Percentiles rank a stretch among this genome's conserved stretches.
Conservation (phyloP, 2,888 invertebrate genomes). For the Buathra laborator region DNA sequence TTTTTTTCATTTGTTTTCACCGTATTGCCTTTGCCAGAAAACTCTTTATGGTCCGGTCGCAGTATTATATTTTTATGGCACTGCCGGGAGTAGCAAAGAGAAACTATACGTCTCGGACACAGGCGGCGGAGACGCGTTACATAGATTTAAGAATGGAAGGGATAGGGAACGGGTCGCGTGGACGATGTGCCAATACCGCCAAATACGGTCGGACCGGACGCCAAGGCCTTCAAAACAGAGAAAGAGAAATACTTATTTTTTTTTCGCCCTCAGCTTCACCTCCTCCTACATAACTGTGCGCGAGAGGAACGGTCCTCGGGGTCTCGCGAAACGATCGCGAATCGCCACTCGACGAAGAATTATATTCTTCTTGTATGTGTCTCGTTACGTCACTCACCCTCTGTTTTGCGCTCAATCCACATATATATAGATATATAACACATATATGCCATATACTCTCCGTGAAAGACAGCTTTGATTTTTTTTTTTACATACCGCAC, state of each 20-base stretch:
- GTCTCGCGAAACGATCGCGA: conserved; percentile 24
- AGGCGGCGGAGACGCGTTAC: not conserved
- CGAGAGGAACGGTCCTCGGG: conserved; percentile 20
- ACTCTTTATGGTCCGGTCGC: not conserved
- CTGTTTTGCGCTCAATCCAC: not conserved
- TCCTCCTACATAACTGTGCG: conserved; percentile 35
- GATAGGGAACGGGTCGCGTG: conserved; percentile 55
- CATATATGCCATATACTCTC: not conserved
- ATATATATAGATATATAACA: not conserved
- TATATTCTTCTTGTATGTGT: conserved; percentile 41
- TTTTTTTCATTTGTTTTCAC: not conserved
- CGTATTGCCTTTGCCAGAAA: conserved; percentile 1
- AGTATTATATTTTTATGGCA: conserved; percentile 2
- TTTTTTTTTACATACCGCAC: not conserved
- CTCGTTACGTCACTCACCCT: conserved; percentile 56
- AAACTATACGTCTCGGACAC: conserved; percentile 30
- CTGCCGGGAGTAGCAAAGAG: not conserved
- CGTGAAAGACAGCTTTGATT: not conserved
- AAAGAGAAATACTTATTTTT: conserved; percentile 63
- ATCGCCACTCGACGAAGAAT: conserved; percentile 48
- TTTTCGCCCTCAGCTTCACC: not conserved
- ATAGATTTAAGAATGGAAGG: conserved; percentile 42
- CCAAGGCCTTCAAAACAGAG: conserved; percentile 68
- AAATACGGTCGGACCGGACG: conserved; percentile 66
- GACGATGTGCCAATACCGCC: conserved; percentile 69